Conservation (phyloP, 1,140 invertebrate species). For the Penaeus chinensis region DNA sequence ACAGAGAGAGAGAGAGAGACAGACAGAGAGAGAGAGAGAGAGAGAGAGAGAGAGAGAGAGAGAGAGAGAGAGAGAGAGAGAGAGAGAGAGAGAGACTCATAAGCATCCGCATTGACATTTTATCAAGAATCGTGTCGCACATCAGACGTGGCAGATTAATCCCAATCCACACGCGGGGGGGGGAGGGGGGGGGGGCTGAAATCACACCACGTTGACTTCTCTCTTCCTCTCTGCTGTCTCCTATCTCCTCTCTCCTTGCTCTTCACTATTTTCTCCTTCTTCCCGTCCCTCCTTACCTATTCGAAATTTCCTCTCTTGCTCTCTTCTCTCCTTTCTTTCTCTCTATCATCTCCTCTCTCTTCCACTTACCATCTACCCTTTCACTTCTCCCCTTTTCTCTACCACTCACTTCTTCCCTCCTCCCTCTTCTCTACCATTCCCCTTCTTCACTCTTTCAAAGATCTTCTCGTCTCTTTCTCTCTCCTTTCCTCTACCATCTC, state of each 20-base stretch:
- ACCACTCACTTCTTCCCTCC: no score
- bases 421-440: not conserved
- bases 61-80: conserved; percentile 56
- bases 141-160: not conserved
- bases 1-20: not conserved
- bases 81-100: conserved; percentile 66
- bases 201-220: not conserved
- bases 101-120: not conserved
- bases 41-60: conserved; percentile 47
- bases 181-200: no score
- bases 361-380: not conserved
- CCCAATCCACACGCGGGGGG: not conserved
- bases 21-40: not conserved
- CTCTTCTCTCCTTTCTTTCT: not conserved
- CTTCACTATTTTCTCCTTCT: not conserved
- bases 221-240: not conserved
- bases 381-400: not conserved
- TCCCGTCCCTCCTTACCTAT: not conserved
- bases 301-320: not conserved
- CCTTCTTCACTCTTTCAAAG: not conserved
- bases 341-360: conserved; percentile 22
- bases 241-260: not conserved
- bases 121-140: not conserved
- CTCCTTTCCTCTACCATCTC: not conserved
- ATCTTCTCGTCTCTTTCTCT: not conserved